Percentiles rank a stretch among this genome's conserved stretches.
phyloP scores from a whole-genome alignment of 2,113 vertebrate genomes.

The Pogonocichla stellata region DNA sequence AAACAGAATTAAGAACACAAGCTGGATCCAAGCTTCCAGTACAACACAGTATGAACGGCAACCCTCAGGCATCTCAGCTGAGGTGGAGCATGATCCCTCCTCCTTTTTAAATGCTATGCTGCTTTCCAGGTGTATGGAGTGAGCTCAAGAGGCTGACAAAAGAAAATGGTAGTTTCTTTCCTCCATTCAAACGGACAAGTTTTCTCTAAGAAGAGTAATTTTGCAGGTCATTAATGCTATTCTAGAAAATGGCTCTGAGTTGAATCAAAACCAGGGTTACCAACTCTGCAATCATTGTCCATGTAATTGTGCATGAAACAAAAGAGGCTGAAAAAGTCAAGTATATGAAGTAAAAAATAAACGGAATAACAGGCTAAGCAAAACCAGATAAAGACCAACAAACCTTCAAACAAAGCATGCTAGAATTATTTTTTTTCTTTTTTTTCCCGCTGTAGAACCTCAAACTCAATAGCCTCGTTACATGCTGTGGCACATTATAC shows the following conservation, averaged over 20 bases:
- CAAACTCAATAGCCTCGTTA: rapidly evolving
- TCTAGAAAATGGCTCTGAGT: background rate
- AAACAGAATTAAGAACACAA: background rate
- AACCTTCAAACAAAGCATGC: background rate
- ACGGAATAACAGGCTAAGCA: background rate
- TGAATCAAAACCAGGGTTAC: background rate
- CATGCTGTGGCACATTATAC: background rate
- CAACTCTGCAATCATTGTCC: background rate
- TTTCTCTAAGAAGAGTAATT: background rate
- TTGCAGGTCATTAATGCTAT: background rate
- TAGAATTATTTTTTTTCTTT: background rate
- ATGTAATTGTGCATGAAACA: background rate
- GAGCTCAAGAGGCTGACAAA: background rate
- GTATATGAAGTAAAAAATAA: background rate
- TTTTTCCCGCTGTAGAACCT: background rate
- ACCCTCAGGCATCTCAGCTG: background rate
- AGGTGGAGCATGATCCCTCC: background rate
- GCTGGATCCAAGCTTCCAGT: background rate
- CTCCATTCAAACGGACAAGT: background rate
- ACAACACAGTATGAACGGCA: background rate
- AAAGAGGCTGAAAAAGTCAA: background rate
- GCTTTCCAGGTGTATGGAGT: background rate
- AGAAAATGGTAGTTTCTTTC: background rate
- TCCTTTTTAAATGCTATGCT: background rate
- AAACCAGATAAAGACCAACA: background rate